Conservation (phyloP, 1,140 invertebrate genomes). For the Lordiphosa stackelbergi region DNA sequence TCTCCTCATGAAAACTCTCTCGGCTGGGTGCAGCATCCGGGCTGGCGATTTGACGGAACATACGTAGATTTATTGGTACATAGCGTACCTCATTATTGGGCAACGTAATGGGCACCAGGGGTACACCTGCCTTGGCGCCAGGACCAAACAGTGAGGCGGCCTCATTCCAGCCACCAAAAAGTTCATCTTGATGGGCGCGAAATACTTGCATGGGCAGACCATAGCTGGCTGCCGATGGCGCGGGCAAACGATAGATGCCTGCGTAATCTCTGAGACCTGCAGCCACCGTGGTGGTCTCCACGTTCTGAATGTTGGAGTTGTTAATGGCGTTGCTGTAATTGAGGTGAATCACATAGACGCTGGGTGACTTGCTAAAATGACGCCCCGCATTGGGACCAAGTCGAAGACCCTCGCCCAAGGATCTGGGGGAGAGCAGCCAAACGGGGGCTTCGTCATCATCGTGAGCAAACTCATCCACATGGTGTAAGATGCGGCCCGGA, state of each 20-base stretch:
- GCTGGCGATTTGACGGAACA: slow-evolving; percentile 37
- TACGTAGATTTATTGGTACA: slow-evolving; percentile 50
- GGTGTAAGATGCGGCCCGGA: background rate
- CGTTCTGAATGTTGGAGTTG: background rate
- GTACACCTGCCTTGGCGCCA: slow-evolving; percentile 7
- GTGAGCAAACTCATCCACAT: too few relatives aligned
- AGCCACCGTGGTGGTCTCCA: background rate
- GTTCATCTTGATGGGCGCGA: slow-evolving; percentile 30
- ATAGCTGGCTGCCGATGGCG: background rate
- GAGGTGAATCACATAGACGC: background rate
- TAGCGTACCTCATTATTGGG: slow-evolving; percentile 52
- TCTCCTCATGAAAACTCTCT: slow-evolving; percentile 25
- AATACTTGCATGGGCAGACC: slow-evolving; percentile 30
- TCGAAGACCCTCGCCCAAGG: too few relatives aligned
- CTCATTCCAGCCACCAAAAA: slow-evolving; percentile 18
- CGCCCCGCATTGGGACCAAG: background rate
- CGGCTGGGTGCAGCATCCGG: slow-evolving; percentile 6
- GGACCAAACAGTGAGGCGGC: slow-evolving; percentile 8
- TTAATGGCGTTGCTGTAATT: background rate
- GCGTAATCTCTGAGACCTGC: background rate
- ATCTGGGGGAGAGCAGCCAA: too few relatives aligned
- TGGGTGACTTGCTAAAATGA: background rate
- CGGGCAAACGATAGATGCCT: background rate
- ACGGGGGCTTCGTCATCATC: too few relatives aligned
- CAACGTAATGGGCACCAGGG: slow-evolving; percentile 49